Base-by-base conservation (phyloP, 2,113 vertebrate genomes). In the Cavia aperea region DNA sequence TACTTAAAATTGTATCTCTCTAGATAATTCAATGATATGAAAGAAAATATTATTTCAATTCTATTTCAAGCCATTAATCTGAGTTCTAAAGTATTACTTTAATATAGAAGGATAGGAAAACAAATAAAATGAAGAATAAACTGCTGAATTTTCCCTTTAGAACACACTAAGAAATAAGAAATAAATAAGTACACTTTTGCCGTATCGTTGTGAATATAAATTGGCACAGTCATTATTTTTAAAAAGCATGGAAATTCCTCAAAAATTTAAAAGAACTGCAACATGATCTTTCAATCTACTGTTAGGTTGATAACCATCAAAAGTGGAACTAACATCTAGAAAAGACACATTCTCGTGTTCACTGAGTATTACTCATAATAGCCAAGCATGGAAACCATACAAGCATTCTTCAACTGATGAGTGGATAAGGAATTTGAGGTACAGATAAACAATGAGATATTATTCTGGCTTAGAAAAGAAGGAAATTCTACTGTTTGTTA, bases 81-180 rank as follows among this genome's bases (percentile, higher is more conserved):
- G 77, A 85, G n/a, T 62, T 84, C 56, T 90, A 92, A 87, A 89
- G 56, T 33, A 79, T 7, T 18, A 83, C 24, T 89, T 88, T 21
- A 21, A 14, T 54, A 70, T 81, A 75, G 93, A 89, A 75, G 15
- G 2, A 70, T 26, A 75, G 63, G 62, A 54, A 24, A 93, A 92
- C 49, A 86, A 93, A 86, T 82, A 8, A 7, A 88, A 82, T 79
- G 36, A 91, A 95, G 90, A 62, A n/a, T 54, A 90, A 86, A 58
- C 4, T 46, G 56, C 23, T 68, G 13, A 66, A 72, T 46, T 82
- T 79, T 56, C 33, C 15, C 13, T 81, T 43, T 43, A 84, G 49
- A n/a, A 89, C 62, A 82, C 1, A 54, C 29, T 39, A 79, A 79
- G 31, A 79, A 54, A 54, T 78, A 31, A 79, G 16, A 79, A 54